Evolutionary conservation across 2,113 vertebrate genomes (phyloP).

Genomic region (Xiphophorus maculatus): DNA sequence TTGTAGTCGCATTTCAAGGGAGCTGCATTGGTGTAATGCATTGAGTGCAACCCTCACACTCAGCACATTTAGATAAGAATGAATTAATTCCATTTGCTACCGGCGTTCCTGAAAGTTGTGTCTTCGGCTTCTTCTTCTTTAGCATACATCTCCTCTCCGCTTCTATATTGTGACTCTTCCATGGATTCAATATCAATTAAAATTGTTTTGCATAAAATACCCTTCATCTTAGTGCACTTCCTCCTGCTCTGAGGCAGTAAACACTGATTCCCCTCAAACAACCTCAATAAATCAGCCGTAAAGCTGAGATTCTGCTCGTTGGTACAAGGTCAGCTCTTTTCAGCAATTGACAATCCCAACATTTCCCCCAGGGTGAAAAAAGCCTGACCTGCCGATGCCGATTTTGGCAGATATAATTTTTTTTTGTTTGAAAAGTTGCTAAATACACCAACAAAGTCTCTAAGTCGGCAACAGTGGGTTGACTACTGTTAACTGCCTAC

Average conservation of each 20-base stretch:
- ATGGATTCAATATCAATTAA: neutral
- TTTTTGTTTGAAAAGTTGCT: too few relatives aligned
- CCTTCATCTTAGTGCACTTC: neutral
- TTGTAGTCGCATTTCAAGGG: slow-evolving; percentile 6
- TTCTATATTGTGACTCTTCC: neutral
- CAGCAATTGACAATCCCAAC: neutral
- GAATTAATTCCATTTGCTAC: neutral
- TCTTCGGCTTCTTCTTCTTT: neutral
- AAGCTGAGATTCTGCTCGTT: too few relatives aligned
- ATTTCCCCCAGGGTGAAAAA: neutral
- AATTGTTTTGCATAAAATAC: neutral
- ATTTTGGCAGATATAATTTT: too few relatives aligned
- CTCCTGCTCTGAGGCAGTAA: neutral
- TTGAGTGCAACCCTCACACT: neutral
- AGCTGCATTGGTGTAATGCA: neutral
- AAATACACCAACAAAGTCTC: too few relatives aligned
- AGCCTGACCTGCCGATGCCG: too few relatives aligned
- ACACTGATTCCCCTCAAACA: neutral
- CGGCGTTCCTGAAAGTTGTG: neutral
- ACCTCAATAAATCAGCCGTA: too few relatives aligned
- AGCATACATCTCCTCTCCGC: neutral
- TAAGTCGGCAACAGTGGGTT: too few relatives aligned
- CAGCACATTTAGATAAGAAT: neutral
- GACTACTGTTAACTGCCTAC: too few relatives aligned
- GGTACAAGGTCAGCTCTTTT: neutral